Base-by-base conservation (phyloP, 2,113 vertebrate species). In the Stegostoma tigrinum region DNA sequence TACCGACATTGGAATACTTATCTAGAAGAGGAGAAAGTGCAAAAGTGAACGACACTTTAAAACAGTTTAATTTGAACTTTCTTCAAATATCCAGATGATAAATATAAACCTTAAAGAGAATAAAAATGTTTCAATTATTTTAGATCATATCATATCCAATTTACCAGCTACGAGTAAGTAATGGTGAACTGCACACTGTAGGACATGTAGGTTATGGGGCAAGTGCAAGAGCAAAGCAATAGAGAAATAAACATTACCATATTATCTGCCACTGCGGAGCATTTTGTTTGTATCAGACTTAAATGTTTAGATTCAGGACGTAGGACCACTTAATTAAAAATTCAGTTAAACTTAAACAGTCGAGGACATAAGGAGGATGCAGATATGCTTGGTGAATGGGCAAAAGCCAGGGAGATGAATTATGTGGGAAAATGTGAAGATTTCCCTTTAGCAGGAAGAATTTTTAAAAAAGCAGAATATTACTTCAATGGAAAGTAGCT, bases 1-100 rank as follows among this genome's bases (percentile, higher is more conserved):
- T 96, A 98, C 98, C 0, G 99, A 99, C 99, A 99, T 99, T 0
- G 99, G 99, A 96, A 99, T 98, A 96, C 98, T 99, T 96, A 99
- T 99, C 99, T 99, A 91, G 27, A 95, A 95, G 2, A 93, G 95
- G 75, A 4, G 75, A 66, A 55, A 85, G 12, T 38, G 17, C 6
- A 78, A 67, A 83, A 52, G 75, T 89, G 5, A 87, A 87, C 5
- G 38, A 95, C 70, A 94, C 55, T 61, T 72, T 17, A 83, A 38
- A 93, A 27, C 24, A 52, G 21, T 91, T 91, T 66, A 30, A 61
- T 55, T 89, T 30, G 48, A 14, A 52, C 55, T 89, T 89, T 87
- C 14, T 30, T 55, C 10, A 55, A 61, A 15, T 2, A 55, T 30
- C 24, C 8, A 89, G 27, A 27, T 61, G 27, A 61, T 5, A 48